Conservation (phyloP, 53 echinoderm and acorn worm species). For the Crossaster papposus region DNA sequence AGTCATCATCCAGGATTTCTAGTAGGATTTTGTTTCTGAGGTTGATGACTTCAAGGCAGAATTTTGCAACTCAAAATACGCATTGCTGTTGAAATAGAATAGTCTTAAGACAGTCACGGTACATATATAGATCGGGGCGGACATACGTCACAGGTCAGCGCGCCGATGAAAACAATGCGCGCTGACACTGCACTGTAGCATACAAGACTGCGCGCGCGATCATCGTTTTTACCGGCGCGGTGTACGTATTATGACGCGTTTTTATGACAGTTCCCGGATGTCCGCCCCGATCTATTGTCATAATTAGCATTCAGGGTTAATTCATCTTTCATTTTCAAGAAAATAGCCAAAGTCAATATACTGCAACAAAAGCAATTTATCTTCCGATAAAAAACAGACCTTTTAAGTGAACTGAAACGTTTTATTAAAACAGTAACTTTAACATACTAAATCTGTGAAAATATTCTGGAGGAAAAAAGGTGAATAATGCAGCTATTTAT, state of each 20-base stretch:
- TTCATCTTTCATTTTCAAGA: background rate
- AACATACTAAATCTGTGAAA: background rate
- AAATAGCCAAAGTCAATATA: background rate
- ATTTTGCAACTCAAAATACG: background rate
- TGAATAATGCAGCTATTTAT: constrained; percentile 1
- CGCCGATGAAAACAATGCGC: too few relatives aligned
- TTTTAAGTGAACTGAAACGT: background rate
- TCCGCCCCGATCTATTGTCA: too few relatives aligned
- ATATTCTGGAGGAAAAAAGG: background rate
- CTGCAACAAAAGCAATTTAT: background rate
- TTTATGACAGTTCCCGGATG: too few relatives aligned
- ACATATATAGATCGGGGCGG: too few relatives aligned
- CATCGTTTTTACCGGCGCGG: too few relatives aligned
- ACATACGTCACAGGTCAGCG: too few relatives aligned
- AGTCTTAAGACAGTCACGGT: background rate
- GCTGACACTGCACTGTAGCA: too few relatives aligned
- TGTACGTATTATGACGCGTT: too few relatives aligned
- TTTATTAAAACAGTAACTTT: background rate
- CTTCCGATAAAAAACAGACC: background rate
- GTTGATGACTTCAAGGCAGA: background rate
- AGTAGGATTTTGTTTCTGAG: background rate
- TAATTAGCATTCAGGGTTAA: background rate
- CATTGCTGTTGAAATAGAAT: background rate
- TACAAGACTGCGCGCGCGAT: too few relatives aligned
- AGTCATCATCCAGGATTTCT: background rate